These are phyloP conservation scores for Dynastes hyllus DNA, from an alignment of 2,888 invertebrate genomes.

Conservation along the genomic window DNA sequence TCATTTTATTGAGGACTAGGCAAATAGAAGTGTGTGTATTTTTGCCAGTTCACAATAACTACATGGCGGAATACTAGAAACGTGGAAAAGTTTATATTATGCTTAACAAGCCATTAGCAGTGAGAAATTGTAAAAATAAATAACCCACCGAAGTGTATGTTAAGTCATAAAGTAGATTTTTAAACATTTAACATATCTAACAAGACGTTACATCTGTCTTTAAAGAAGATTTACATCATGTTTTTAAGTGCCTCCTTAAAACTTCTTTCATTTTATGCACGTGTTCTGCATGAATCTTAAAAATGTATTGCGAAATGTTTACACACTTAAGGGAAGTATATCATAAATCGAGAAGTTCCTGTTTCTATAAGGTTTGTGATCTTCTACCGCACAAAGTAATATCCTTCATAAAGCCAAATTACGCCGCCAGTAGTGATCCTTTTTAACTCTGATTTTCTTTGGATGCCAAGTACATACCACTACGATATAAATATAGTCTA, in stretches of 20 bases:
- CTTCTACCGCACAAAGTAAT: neutral
- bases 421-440: neutral
- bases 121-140: neutral
- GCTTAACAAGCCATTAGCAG: too few species aligned
- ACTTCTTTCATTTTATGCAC: neutral
- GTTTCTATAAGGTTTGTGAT: conserved; percentile 6
- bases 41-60: too few species aligned
- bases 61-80: too few species aligned
- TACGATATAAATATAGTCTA: too few species aligned
- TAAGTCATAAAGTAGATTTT: neutral
- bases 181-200: neutral
- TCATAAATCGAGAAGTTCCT: conserved; percentile 5
- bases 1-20: too few species aligned
- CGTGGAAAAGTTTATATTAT: too few species aligned
- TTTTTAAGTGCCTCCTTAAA: conserved; percentile 2
- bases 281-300: neutral
- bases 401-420: neutral
- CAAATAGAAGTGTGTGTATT: too few species aligned
- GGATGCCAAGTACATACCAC: too few species aligned
- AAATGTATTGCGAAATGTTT: neutral
- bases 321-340: conserved; percentile 9
- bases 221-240: neutral
- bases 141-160: neutral
- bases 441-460: too few species aligned
- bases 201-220: neutral